Evolutionary conservation across 1,140 invertebrate genomes (phyloP).

Genomic region (Rhyzopertha dominica): DNA sequence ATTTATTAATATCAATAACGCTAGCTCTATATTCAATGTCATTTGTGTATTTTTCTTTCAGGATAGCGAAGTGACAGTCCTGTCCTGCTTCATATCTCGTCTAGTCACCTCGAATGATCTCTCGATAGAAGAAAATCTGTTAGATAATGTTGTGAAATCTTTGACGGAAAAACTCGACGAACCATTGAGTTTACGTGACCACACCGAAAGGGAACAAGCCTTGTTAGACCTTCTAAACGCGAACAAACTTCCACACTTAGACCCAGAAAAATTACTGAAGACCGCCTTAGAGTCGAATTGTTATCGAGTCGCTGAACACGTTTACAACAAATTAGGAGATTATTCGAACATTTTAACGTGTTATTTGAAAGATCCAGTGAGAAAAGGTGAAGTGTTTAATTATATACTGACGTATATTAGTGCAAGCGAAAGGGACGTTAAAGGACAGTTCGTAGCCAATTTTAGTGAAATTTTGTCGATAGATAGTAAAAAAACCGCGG

Average conservation of each 20-base stretch:
- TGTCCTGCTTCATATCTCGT: constrained; percentile 50
- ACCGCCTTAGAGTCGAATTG: constrained; percentile 46
- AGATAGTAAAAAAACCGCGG: constrained; percentile 48
- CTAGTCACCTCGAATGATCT: constrained; percentile 48
- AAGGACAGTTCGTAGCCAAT: constrained; percentile 47
- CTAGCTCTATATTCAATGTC: background rate
- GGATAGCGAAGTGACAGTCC: constrained; percentile 49
- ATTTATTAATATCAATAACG: constrained; percentile 2
- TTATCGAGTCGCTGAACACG: constrained; percentile 47
- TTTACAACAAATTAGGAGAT: constrained; percentile 46
- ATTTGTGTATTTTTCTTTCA: too few species aligned
- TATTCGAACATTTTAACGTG: constrained; percentile 48
- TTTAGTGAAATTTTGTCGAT: constrained; percentile 44
- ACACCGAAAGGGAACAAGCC: constrained; percentile 74
- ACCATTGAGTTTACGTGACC: constrained; percentile 43
- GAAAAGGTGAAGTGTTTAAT: constrained; percentile 67
- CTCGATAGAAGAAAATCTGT: constrained; percentile 42
- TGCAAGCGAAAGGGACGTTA: constrained; percentile 45
- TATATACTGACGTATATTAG: constrained; percentile 68
- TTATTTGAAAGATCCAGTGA: constrained; percentile 50
- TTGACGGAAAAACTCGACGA: constrained; percentile 45
- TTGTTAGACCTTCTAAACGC: constrained; percentile 70
- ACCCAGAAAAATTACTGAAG: constrained; percentile 41
- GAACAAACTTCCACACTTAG: constrained; percentile 59
- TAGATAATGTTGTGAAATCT: constrained; percentile 46